Evolutionary conservation across 2,888 invertebrate genomes (phyloP).

Genomic region (Tenthredo mesomela): DNA sequence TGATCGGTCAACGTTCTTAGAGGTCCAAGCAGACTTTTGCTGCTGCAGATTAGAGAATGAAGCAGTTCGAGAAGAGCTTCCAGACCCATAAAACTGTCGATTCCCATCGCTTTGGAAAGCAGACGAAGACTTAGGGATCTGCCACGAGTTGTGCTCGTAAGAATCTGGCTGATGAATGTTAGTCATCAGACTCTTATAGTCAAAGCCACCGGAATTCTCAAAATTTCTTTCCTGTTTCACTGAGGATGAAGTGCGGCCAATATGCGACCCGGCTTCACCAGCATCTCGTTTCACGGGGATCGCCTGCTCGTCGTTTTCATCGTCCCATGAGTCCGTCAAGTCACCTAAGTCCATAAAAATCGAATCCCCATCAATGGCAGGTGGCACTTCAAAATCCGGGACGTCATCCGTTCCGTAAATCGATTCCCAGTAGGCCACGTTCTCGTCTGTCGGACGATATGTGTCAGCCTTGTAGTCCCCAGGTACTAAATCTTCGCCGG

Average conservation of each 20-base stretch:
- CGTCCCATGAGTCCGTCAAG: background rate
- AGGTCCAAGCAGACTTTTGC: background rate
- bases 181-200: background rate
- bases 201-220: background rate
- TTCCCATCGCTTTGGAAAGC: background rate
- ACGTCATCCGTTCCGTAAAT: conserved; percentile 56
- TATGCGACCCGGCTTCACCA: background rate
- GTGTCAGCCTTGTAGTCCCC: background rate
- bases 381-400: conserved; percentile 54
- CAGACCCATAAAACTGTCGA: background rate
- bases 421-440: conserved; percentile 55
- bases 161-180: background rate
- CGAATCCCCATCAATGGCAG: conserved; percentile 51
- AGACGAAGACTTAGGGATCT: background rate
- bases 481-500: background rate
- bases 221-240: background rate
- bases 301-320: background rate
- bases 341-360: conserved; percentile 29
- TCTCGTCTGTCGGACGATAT: conserved; percentile 25
- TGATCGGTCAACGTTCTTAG: background rate
- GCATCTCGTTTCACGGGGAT: conserved; percentile 26
- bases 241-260: background rate
- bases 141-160: background rate
- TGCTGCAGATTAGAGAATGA: background rate
- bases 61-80: background rate